Evolutionary conservation across 2,888 invertebrate species (phyloP), one percentile per base, ranked within the genome.

Genomic region (Tetramorium bicarinatum): DNA sequence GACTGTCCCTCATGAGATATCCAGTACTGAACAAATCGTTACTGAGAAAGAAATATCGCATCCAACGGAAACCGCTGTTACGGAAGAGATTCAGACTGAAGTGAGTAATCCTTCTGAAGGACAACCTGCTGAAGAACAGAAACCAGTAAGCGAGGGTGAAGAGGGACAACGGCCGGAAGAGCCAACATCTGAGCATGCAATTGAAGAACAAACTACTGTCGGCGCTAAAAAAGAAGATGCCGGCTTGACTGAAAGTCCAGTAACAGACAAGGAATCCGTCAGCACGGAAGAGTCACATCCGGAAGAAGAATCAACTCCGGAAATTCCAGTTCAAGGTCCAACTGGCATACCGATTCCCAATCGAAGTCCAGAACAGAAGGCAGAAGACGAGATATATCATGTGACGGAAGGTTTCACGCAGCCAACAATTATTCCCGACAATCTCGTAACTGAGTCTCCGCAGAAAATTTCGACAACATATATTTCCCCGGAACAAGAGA

Each of bases 321-420:
- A 80, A 67, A 85, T 92, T 56, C 90, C 91, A 9, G 84, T 84
- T 41, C 88, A 91, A 85, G 91, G 91, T n/a, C 90, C 93, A 34
- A 82, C 91, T n/a, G 91, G 91, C 18, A 93, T 94, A 75, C 90
- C 91, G 6, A 88, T 92, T 54, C 87, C 92, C 8, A 92, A 91
- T 18, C 88, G 90, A 64, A 89, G 91, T 49, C 93, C 93, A 13
- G 94, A 90, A 66, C 91, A 91, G 29, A 94, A 93, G 72, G 92
- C 93, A 11, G 94, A 94, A 81, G 94, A 94, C 52, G 93, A 92
- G 72, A 89, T 92, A 1, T 49, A 88, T 41, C 90, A 90, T 25
- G 83, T 93, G 9, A 92, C 93, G 0, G 90, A 92, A n/a, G n/a
- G n/a, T 7, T 83, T 82, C 47, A 90, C 89, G 21, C 89, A 85